Evolutionary conservation across 2,888 invertebrate species (phyloP).

Genomic region (Drosophila siamana): DNA sequence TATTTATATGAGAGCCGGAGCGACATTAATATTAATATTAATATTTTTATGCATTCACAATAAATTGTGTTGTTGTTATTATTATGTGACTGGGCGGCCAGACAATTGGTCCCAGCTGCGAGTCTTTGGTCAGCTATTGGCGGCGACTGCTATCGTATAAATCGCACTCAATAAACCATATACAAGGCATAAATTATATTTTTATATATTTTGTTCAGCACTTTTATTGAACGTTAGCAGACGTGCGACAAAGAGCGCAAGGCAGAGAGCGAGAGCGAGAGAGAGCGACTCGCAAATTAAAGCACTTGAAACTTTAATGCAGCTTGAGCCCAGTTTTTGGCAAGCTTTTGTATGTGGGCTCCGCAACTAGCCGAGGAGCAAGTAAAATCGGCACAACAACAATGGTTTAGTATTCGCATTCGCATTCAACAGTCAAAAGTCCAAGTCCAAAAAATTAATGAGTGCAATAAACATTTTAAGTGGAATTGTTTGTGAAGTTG

Average conservation of each 20-base stretch:
- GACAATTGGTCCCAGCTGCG: slow-evolving; percentile 49
- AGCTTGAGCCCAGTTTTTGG: slow-evolving; percentile 53
- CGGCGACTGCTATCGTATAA: slow-evolving; percentile 73
- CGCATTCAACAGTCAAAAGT: slow-evolving; percentile 63
- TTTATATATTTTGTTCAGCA: slow-evolving; percentile 47
- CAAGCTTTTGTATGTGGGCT: slow-evolving; percentile 28
- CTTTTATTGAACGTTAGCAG: slow-evolving; percentile 54
- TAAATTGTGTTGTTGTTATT: slow-evolving; percentile 29
- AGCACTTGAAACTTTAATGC: slow-evolving; percentile 74
- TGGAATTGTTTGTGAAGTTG: slow-evolving; percentile 81
- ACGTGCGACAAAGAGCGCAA: slow-evolving; percentile 13
- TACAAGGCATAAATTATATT: slow-evolving; percentile 73
- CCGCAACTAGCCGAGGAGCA: slow-evolving; percentile 38
- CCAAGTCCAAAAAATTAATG: slow-evolving; percentile 70
- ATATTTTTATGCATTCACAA: slow-evolving; percentile 26
- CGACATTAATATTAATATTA: slow-evolving; percentile 69
- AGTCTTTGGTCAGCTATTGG: slow-evolving; percentile 53
- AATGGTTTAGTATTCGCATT: slow-evolving; percentile 19
- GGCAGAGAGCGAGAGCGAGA: background rate
- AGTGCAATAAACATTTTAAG: slow-evolving; percentile 82
- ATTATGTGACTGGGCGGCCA: slow-evolving; percentile 41
- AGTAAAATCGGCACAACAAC: slow-evolving; percentile 22
- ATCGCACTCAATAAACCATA: slow-evolving; percentile 80
- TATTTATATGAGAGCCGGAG: slow-evolving; percentile 60
- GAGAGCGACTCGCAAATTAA: slow-evolving; percentile 50